Evolutionary conservation across 2,113 vertebrate species (phyloP).

Genomic region (Myotis brandtii): DNA sequence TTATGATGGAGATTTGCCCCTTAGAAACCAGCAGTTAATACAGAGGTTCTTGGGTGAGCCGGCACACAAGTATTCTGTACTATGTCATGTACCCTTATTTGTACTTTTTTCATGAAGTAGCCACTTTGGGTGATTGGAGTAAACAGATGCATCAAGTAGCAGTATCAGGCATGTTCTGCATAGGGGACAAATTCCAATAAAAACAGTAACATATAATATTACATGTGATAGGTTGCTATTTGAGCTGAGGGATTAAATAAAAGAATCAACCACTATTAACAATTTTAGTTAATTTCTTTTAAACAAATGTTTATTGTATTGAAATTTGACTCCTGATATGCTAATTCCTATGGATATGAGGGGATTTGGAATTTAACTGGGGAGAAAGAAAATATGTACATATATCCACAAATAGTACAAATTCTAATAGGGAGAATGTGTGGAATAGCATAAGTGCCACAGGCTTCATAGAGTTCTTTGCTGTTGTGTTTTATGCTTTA

Average conservation of each 20-base stretch:
- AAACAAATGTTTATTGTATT: neutral
- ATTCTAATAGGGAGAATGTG: neutral
- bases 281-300: neutral
- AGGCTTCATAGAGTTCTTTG: neutral
- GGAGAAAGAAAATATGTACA: neutral
- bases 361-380: slow-evolving; percentile 38
- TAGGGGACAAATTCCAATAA: neutral
- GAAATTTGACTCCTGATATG: neutral
- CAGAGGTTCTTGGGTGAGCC: neutral
- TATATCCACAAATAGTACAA: neutral
- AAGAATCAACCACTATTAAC: neutral
- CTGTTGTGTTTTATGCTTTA: neutral
- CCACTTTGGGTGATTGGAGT: neutral
- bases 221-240: neutral
- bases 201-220: neutral
- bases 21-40: neutral
- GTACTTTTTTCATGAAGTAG: neutral
- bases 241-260: neutral
- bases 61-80: neutral
- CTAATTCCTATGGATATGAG: neutral
- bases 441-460: neutral
- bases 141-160: neutral
- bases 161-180: neutral
- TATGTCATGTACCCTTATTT: neutral
- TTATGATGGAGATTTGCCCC: neutral